Evolutionary conservation across 2,888 invertebrate species (phyloP), one percentile per base, ranked within the genome.

Genomic region (Cetonia aurata): DNA sequence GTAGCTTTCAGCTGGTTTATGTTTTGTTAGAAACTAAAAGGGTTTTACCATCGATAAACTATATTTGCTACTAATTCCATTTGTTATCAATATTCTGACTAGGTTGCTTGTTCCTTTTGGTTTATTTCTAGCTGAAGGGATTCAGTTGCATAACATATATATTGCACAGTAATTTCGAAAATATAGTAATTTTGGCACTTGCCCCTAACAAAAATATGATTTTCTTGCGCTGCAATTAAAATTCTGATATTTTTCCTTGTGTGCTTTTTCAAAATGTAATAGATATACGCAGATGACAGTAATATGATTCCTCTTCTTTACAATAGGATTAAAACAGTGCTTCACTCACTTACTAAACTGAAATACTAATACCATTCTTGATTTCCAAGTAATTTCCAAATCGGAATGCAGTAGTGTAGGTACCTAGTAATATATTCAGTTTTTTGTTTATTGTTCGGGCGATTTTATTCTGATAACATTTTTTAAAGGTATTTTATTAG

Each of bases 341-440:
- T 37, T 37, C 12, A 50, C 9, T 19, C 3, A 50, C 15, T 25
- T 4, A 25, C 50, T 50, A 50, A 31, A 53, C 25, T 8, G 13
- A 25, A 19, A 53, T 33, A 37, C 6, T 37, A 37, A 37, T 6
- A 37, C 8, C 37, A 37, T 37, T 37, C 10, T 15, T 48, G 6
- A 10, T 44, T 44, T 44, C 13, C 25, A 25, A 37, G 37, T 12
- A 25, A 52, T 65, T 50, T 52, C 25, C 62, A 50, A n/a, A 50
- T 65, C 17, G 62, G 50, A 50, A 50, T 65, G 60, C 60, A 60
- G 25, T 60, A 37, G 8, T 37, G 37, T 37, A 57, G 15, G n/a
- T 57, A 17, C 41, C 9, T 42, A 42, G 57, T 65, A 25, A 52
- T 25, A 52, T 19, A 52, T 19, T 52, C 25, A 37, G 25, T 25